Base-by-base conservation (phyloP, 2,113 vertebrate species). In the Cygnus atratus region DNA sequence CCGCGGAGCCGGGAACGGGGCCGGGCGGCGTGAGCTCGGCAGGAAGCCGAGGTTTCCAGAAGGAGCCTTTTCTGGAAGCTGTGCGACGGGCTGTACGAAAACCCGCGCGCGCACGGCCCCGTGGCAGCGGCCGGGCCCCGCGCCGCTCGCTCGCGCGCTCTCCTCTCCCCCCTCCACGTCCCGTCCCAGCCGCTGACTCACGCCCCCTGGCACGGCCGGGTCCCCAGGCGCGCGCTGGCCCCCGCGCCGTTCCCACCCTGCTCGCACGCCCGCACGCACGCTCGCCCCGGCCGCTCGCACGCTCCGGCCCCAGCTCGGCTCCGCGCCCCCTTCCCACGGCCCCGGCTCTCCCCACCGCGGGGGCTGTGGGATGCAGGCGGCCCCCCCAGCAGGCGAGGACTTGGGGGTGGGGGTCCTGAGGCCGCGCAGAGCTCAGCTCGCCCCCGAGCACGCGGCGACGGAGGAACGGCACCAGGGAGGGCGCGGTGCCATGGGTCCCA, bases 11-110 rank as follows among this genome's bases (percentile, higher is more conserved):
- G 67, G 79, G 93, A 85, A 71, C 33, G 29, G 86, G 95, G 43
- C 94, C n/a, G 76, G 93, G 93, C 26, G 75, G 89, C 71, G 58
- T 77, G 88, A 24, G 79, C 79, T 26, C 67, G 90, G 90, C 83
- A 86, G 93, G 89, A 82, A 95, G 95, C 84, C 76, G 84, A 90
- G 71, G 26, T 91, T 95, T 97, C 93, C 89, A 95, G 90, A 91
- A 87, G 6, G 52, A 94, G 95, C 92, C 92, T 93, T 66, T 91
- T 95, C 95, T 97, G 96, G 97, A 97, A 97, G 95, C 94, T 71
- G 88, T 73, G 91, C 97, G 96, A 94, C 50, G 78, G 88, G 46
- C 87, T 95, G 95, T 80, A 76, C 5, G 20, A 96, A 63, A 63
- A 39, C 24, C 61, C 22, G 74, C 79, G 31, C 43, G 65, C 29